Percentiles rank a stretch among this genome's conserved stretches.
phyloP scores from a whole-genome alignment of 2,113 vertebrate genomes.

The Cochlearius cochlearius region DNA sequence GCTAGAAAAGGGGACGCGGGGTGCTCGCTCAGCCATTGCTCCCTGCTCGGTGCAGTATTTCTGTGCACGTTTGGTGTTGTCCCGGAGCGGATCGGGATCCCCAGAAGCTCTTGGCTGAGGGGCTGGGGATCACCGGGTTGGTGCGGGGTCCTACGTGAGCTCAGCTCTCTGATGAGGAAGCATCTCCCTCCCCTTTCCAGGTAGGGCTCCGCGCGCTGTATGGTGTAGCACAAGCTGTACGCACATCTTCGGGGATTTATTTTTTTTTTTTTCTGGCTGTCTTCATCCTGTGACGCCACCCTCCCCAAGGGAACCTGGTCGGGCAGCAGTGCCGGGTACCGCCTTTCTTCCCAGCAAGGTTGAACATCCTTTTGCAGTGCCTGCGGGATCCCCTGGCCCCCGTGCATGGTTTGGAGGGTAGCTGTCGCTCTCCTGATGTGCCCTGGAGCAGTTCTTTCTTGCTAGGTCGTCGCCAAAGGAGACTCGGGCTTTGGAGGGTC shows the following conservation, averaged over 20 bases:
- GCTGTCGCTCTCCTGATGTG: not conserved
- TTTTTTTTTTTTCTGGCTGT: not conserved
- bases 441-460: not conserved
- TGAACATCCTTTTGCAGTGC: not conserved
- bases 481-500: not conserved
- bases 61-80: accelerated
- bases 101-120: not conserved
- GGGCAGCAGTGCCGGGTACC: not conserved
- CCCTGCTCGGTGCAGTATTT: not conserved
- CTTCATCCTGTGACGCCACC: not conserved
- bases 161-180: not conserved
- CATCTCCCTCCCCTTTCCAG: not conserved
- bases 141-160: not conserved
- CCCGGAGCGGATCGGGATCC: not conserved
- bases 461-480: not conserved
- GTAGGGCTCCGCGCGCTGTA: accelerated
- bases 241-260: not conserved
- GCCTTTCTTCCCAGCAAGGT: not conserved
- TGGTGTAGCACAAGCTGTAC: not conserved
- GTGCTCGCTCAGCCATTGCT: not conserved
- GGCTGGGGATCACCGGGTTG: not conserved
- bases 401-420: not conserved
- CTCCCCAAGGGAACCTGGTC: not conserved
- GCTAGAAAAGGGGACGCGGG: not conserved
- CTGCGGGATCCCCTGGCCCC: not conserved